Percentiles rank a stretch among this genome's conserved stretches.
Evolutionary conservation across 2,797 vertebrate genomes (phyloP).

Genomic region (Eutrigla gurnardus): DNA sequence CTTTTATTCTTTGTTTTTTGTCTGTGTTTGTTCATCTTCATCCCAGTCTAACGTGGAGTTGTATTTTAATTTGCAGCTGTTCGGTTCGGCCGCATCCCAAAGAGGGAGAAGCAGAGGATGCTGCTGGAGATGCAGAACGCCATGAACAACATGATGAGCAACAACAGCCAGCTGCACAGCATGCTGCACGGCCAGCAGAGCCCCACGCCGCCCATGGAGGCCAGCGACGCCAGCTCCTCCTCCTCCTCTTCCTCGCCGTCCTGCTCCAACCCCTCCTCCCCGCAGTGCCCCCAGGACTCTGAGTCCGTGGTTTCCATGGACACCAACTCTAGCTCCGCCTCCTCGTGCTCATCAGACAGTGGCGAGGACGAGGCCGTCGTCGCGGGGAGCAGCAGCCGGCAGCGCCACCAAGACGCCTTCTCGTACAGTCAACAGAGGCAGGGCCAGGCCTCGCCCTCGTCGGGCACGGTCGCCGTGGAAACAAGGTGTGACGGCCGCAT

Average conservation of each 20-base stretch:
- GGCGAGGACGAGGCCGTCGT: slow-evolving; percentile 92
- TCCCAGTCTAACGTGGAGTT: not conserved
- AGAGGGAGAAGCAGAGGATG: slow-evolving; percentile 98
- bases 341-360: slow-evolving; percentile 86
- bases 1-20: too few species aligned
- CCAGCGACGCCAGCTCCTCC: slow-evolving; percentile 79
- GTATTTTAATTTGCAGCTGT: slow-evolving; percentile 85
- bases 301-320: slow-evolving; percentile 83
- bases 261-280: slow-evolving; percentile 78
- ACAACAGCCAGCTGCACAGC: slow-evolving; percentile 89
- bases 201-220: slow-evolving; percentile 77
- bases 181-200: slow-evolving; percentile 82
- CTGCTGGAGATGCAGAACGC: slow-evolving; percentile 98
- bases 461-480: slow-evolving; percentile 33
- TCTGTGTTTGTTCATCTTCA: not conserved
- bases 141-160: slow-evolving; percentile 98
- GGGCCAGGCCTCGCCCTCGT: slow-evolving; percentile 60
- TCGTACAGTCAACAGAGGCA: slow-evolving; percentile 84
- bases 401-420: slow-evolving; percentile 88
- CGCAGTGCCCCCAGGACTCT: slow-evolving; percentile 75
- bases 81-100: slow-evolving; percentile 97
- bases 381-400: slow-evolving; percentile 66
- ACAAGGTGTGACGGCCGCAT: slow-evolving; percentile 60
- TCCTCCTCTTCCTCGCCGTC: slow-evolving; percentile 56
- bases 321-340: slow-evolving; percentile 81